Conservation (phyloP, 2,797 vertebrate genomes). For the Cynopterus sphinx region DNA sequence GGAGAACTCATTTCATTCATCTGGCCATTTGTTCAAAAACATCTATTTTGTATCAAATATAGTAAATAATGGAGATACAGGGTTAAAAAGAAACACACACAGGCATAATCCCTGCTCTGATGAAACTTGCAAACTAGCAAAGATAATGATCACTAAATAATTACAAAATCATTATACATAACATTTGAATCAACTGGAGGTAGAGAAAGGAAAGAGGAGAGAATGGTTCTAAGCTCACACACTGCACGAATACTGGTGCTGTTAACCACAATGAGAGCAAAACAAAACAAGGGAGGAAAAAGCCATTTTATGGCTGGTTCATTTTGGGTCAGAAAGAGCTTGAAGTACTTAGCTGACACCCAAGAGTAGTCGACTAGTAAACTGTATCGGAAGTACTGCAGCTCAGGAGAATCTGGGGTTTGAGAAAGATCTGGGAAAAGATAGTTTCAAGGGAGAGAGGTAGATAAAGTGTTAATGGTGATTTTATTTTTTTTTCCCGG, state of each 20-base stretch:
- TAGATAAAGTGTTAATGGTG: not conserved
- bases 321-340: not conserved
- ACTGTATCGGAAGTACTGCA: not conserved
- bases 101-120: not conserved
- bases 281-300: not conserved
- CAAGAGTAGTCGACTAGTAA: not conserved
- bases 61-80: not conserved
- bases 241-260: not conserved
- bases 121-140: not conserved
- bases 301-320: not conserved
- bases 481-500: not conserved
- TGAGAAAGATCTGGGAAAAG: not conserved
- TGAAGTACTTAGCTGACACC: not conserved
- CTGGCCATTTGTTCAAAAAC: not conserved
- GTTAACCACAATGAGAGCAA: not conserved
- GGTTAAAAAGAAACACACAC: not conserved
- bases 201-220: not conserved
- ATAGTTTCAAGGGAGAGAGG: not conserved
- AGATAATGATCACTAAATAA: not conserved
- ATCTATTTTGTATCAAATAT: not conserved
- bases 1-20: not conserved
- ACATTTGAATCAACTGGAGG: not conserved
- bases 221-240: not conserved
- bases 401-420: not conserved
- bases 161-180: not conserved